Evolutionary conservation across 2,797 vertebrate genomes (phyloP), one percentile per base, ranked within the genome.

Genomic region (Enteromius trimaculatus): DNA sequence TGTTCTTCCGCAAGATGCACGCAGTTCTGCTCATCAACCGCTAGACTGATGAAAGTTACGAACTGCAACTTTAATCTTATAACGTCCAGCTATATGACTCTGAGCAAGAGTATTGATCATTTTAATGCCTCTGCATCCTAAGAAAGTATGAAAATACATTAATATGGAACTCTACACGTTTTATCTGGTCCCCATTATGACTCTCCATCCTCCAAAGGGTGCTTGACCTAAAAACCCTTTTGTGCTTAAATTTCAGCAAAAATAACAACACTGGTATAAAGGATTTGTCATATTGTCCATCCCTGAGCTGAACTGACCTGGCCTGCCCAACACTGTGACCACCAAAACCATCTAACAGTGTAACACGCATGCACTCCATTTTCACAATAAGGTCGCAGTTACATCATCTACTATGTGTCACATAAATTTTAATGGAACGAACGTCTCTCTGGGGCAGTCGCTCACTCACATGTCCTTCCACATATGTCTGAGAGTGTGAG

Each of bases 361-460:
- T 47, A 60, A 60, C 53, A 31, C 19, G 49, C 23, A 62, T 34
- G 31, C 19, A 68, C 47, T 69, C 44, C 19, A 66, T 65, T 78
- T 79, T 66, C 44, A 66, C 62, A 70, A 69, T 5, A 51, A 37
- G 77, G 37, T 16, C 26, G 7, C n/a, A 42, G 51, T 70, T 70
- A 16, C 17, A 81, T 81, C 8, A 81, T 51, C 42, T 74, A 42
- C 29, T 55, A 71, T 34, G 23, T 23, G 44, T 17, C 34, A 47
- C 23, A 55, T 16, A 7, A 4, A 79, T 55, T 37, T 55, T 26
- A 53, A 69, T 55, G 16, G 16, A 39, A 37, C 19, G 14, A 55
- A 66, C 6, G 6, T 37, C 47, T 68, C 60, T 60, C 39, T 29
- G 23, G 55, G 23, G 23, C n/a, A 60, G 34, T 42, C 34, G 60